Evolutionary conservation across 2,888 invertebrate species (phyloP), one percentile per base, ranked within the genome.

Genomic region (Allolobophora icterica): DNA sequence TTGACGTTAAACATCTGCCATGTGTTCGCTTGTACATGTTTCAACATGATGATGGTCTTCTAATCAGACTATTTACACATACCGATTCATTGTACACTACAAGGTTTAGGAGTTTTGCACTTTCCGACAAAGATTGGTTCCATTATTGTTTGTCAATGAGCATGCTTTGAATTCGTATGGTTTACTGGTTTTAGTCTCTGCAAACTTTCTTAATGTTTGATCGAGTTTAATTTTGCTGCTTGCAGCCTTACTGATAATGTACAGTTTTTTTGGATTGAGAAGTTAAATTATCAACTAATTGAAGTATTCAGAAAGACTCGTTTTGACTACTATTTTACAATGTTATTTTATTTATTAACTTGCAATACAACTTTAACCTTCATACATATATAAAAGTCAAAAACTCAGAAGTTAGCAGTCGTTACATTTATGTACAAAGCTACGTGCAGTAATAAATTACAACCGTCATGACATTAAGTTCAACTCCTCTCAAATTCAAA

Each of bases 141-240:
- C 30, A n/a, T 71, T 71, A n/a, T 71, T 30, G 71, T 71, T n/a
- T 71, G 30, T 71, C 6, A 71, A 71, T 71, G n/a, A 30, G 71
- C 71, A n/a, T 71, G 30, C 71, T n/a, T 52, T 71, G 71, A 71
- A 71, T 71, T 71, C 0, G 71, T n/a, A 71, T 71, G 71, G 71
- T n/a, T 71, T 71, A 71, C 71, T 71, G 71, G 71, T 71, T 71
- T 71, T 71, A 71, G n/a, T 71, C 71, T 52, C 24, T 71, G n/a
- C 71, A 71, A n/a, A 71, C 30, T 71, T 71, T 30, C 8, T 71
- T 71, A 24, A 1, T 45, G 52, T 52, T 52, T 52, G 24, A 52
- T 21, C 6, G 24, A 52, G 52, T 21, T 52, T 52, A 52, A 52
- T 52, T 52, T 71, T 30, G 30, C n/a, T 71, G 71, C 71, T 8